Evolutionary conservation across 1,140 invertebrate genomes (phyloP), one percentile per base, ranked within the genome.

Genomic region (Aphaenogaster ashmeadi): DNA sequence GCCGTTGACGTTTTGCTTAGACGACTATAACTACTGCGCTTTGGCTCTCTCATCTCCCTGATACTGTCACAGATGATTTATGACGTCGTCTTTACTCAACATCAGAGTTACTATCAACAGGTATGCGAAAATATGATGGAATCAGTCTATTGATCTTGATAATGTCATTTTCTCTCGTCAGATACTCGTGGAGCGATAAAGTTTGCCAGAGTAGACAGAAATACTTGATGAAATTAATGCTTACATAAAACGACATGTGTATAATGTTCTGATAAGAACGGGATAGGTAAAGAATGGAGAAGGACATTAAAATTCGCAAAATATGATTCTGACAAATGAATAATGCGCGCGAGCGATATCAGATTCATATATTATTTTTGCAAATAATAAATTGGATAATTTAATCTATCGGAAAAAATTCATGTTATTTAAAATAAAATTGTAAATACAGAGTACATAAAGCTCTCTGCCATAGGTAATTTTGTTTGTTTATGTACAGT

Each of bases 31-130:
- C 80, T 83, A 77, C 54, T 78, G 21, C 66, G 21, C 58, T 69
- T 67, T 27, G 58, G 54, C 56, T 85, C 77, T 62, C 36, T 44
- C 27, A 21, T 58, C 79, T 89, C 18, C 27, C 33, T 75, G 54
- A 84, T 84, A 84, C 54, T 84, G 80, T 84, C 80, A 75, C 80
- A 18, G 52, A 62, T 84, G 80, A 84, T 84, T 84, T 84, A 84
- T 44, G 69, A 84, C 54, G 11, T 60, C 80, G 80, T 60, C 67
- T 75, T 84, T 50, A 50, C 54, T 47, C 66, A 69, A 84, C 54
- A 38, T 62, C 54, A 21, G 41, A 75, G 54, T 44, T 50, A 56
- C 64, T 84, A 84, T 84, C 80, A 84, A 84, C 80, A 84, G 80
- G 80, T 84, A 50, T 7, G 54, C 54, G 41, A 75, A 38, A 74